Conservation (phyloP, 2,888 invertebrate genomes). For the Protophormia terraenovae region DNA sequence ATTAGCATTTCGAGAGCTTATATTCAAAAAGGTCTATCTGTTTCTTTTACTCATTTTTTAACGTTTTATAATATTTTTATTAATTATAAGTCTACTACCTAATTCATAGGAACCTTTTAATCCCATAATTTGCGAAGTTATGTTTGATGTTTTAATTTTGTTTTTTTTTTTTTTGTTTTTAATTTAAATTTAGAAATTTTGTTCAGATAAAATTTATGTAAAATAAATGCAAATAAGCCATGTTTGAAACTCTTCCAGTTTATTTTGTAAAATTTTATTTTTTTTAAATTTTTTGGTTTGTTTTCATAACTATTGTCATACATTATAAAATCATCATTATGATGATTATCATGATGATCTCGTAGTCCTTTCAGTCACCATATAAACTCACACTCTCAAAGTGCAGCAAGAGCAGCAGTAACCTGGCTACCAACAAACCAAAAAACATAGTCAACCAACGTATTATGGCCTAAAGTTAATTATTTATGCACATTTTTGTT, state of each 20-base stretch:
- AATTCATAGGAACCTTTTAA: no score
- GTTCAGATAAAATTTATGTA: background rate
- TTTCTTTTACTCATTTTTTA: no score
- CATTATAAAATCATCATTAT: conserved; percentile 26
- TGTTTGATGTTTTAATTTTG: no score
- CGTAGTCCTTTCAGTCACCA: background rate
- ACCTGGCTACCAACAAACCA: conserved; percentile 21
- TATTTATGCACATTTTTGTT: conserved; percentile 65
- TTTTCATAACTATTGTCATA: conserved; percentile 36
- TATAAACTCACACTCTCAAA: no score
- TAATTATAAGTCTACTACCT: no score
- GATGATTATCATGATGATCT: conserved; percentile 14
- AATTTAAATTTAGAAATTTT: no score
- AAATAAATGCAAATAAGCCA: background rate
- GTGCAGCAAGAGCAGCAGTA: background rate
- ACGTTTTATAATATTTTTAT: no score
- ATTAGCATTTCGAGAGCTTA: no score
- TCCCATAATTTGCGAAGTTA: no score
- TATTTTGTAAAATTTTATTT: no score
- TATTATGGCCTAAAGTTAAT: conserved; percentile 61
- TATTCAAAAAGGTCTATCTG: no score
- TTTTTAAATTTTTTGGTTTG: background rate
- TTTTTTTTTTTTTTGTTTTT: background rate
- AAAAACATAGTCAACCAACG: background rate
- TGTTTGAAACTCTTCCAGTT: no score